Evolutionary conservation across 2,797 vertebrate species (phyloP), one percentile per base, ranked within the genome.

Genomic region (Prunella strophiata): DNA sequence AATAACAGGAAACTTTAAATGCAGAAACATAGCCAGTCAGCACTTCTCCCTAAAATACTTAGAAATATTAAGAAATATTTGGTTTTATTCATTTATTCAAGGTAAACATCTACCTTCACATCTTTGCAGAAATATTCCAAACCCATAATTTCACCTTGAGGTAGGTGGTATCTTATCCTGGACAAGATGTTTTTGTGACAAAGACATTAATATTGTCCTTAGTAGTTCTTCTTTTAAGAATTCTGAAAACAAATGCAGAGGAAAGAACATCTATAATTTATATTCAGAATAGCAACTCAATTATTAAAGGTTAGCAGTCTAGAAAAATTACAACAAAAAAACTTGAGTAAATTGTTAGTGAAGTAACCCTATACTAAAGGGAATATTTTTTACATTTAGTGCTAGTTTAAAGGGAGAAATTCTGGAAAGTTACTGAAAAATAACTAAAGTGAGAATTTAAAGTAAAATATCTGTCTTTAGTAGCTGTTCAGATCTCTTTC

Each of bases 201-300:
- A 21, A 67, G 48, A 42, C 19, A 65, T 36, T 42, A 89, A 63
- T 76, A 48, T 36, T 58, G 5, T 77, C 36, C 57, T 83, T 16
- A 38, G 25, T 27, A 68, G 20, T 62, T 61, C 3, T 62, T 45
- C 16, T 73, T 82, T 43, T 40, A 67, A 80, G 52, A 79, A 80
- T 67, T 87, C 74, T 45, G n/a, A 74, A 94, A 88, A 86, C 6
- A 74, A 71, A 30, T 80, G 22, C 23, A 77, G 45, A 93, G 34
- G 45, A 91, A 94, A 90, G 5, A 76, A 48, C 2, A 30, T 65
- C 30, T 91, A 23, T 83, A 85, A 65, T 91, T 91, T 85, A 74
- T 80, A 88, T 85, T 80, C 65, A 75, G 75, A 91, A 88, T 62
- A 96, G 47, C 43, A 88, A 45, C 42, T 80, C 50, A 80, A 29